Percentiles rank a stretch among this genome's conserved stretches.
phyloP scores from a whole-genome alignment of 2,888 invertebrate species.

The Eristalis pertinax region DNA sequence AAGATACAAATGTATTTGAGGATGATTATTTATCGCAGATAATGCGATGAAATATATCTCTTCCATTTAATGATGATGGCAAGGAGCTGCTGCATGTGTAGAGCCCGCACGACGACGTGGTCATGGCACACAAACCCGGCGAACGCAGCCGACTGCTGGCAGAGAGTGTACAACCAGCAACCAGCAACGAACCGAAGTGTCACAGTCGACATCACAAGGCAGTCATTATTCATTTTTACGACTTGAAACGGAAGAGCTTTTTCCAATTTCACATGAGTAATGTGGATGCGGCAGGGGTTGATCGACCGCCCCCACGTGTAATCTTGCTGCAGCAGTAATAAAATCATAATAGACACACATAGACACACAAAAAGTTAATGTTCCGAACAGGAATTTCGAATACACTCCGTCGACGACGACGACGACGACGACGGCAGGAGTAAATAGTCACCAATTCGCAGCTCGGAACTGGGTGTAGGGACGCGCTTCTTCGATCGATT shows the following conservation, averaged over 20 bases:
- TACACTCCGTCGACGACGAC: too few relatives aligned
- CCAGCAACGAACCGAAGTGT: conserved; percentile 36
- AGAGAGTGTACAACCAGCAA: not conserved
- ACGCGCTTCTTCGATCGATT: conserved; percentile 49
- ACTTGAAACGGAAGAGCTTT: conserved; percentile 70
- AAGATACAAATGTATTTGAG: conserved; percentile 42
- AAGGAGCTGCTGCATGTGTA: conserved; percentile 6
- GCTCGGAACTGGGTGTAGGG: too few relatives aligned
- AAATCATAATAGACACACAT: conserved; percentile 67
- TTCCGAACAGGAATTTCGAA: conserved; percentile 49
- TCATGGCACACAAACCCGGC: conserved; percentile 10
- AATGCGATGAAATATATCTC: conserved; percentile 57
- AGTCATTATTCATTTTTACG: conserved; percentile 70
- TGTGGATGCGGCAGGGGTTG: conserved; percentile 30
- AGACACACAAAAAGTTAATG: conserved; percentile 69
- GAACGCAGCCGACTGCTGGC: not conserved
- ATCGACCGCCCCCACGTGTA: conserved; percentile 19
- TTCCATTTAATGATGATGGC: conserved; percentile 54
- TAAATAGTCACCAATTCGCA: conserved; percentile 44
- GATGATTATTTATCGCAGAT: conserved; percentile 66
- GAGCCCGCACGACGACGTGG: not conserved
- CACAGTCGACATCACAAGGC: conserved; percentile 70
- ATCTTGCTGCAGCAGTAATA: conserved; percentile 64
- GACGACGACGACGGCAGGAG: conserved; percentile 33
- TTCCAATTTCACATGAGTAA: conserved; percentile 71